Evolutionary conservation across 2,797 vertebrate species (phyloP).

Genomic region (Urocyon cinereoargenteus): DNA sequence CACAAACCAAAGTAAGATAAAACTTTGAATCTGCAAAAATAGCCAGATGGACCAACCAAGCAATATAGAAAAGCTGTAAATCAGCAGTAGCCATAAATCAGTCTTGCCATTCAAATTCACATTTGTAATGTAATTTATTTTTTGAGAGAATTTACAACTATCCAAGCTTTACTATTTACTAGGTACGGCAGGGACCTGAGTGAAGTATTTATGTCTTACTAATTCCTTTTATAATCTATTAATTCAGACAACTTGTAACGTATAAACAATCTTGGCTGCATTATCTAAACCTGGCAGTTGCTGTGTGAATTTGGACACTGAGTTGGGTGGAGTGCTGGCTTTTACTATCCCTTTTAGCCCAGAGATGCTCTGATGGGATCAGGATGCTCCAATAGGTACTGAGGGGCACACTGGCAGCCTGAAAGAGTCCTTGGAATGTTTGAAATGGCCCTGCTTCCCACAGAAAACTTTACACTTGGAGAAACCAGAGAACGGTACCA

Average conservation of each 20-base stretch:
- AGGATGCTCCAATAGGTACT: not conserved
- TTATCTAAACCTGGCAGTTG: not conserved
- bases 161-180: slow-evolving; percentile 62
- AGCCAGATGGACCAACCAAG: slow-evolving; percentile 41
- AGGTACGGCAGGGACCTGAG: not conserved
- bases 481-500: not conserved
- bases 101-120: slow-evolving; percentile 55
- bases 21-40: slow-evolving; percentile 73
- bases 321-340: not conserved
- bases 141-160: slow-evolving; percentile 75
- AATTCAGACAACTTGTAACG: slow-evolving; percentile 8
- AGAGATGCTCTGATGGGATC: not conserved
- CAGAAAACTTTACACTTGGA: not conserved
- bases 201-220: slow-evolving; percentile 68
- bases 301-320: not conserved
- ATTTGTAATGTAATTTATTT: slow-evolving; percentile 63
- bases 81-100: not conserved
- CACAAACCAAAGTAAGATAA: slow-evolving; percentile 74
- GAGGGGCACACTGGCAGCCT: not conserved
- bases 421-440: not conserved
- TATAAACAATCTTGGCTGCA: not conserved
- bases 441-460: not conserved
- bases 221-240: slow-evolving; percentile 59
- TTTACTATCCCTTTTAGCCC: not conserved
- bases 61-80: slow-evolving; percentile 53